Base-by-base conservation (phyloP, 2,113 vertebrate species). In the Aythya baeri region DNA sequence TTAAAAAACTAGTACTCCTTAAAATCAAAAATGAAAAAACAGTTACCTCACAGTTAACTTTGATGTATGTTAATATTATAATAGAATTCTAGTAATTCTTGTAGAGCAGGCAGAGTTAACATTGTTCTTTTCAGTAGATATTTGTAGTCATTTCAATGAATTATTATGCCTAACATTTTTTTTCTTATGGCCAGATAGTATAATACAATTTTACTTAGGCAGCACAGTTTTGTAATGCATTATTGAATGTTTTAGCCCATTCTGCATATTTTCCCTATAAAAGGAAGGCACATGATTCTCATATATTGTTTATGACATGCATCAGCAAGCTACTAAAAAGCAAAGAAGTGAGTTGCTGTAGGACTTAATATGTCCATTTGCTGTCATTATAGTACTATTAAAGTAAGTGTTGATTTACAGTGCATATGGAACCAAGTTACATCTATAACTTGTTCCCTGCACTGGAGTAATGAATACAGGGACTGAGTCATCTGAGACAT, bases 221-320 rank as follows among this genome's bases (percentile, higher is more conserved):
- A 93, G 72, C 89, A 93, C 82, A 83, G 63, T 83, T 90, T 94
- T 70, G 36, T 74, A 94, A 50, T 63, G 27, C 43, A 67, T 59
- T 96, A 55, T 89, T 89, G 85, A 95, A 89, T 17, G 17, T 67
- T 89, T 96, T 90, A 94, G 79, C 46, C 36, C 27, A 71, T 96
- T 96, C 59, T 93, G 68, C 63, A 38, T 89, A 63, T 91, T 94
- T 89, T 91, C 80, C 25, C 36, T 91, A 5, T 80, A 88, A 86
- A 80, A 15, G 29, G 27, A 80, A 63, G 57, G 32, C 36, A 77
- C 31, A 7, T 71, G 68, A 31, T 86, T 89, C 71, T 96, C 31
- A 14, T 57, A 34, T 13, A 67, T 20, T 77, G 50, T 90, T 93
- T 93, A 88, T 95, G 79, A 63, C 17, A 31, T 31, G 52, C 75